Evolutionary conservation across 2,888 invertebrate species (phyloP), one percentile per base, ranked within the genome.

Genomic region (Agriopis marginaria): DNA sequence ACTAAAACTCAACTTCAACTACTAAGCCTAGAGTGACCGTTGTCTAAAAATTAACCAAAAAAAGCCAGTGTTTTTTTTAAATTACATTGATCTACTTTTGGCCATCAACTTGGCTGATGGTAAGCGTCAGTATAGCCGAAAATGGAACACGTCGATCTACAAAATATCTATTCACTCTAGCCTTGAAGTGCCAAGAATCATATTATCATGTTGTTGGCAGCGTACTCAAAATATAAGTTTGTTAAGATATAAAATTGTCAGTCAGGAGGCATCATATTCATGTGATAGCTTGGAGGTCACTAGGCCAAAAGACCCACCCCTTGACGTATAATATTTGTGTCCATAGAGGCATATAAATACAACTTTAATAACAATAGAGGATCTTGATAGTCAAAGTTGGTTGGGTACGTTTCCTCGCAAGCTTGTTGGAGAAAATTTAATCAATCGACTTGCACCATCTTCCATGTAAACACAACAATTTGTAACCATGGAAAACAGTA

Each of bases 321-420:
- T 44, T 56, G 58, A 45, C 42, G 51, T 51, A 62, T n/a, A 12
- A n/a, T n/a, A n/a, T n/a, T n/a, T 75, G 76, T 82, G 82, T 83
- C 82, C 81, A 80, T 85, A n/a, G n/a, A 53, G 12, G 62, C 44
- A 23, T 62, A 32, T 84, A 83, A 82, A 85, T 86, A 84, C 86
- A 92, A 92, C 84, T 92, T 92, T 86, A 86, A 88, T 89, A 89
- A 87, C 88, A 56, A 55, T 56, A 83, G 84, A 82, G 85, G 84
- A 87, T 83, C 84, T 81, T 85, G 85, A 89, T 89, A 86, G 86
- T 79, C 81, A 78, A 89, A 90, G 84, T 90, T 89, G 77, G 70
- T 75, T 75, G 74, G 75, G 78, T 84, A 86, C 80, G 83, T 84
- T 75, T 77, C 80, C 82, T 82, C 79, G 79, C 82, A 78, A 89